Base-by-base conservation (phyloP, 2,888 invertebrate genomes). In the Marasmarcha lunaedactyla region DNA sequence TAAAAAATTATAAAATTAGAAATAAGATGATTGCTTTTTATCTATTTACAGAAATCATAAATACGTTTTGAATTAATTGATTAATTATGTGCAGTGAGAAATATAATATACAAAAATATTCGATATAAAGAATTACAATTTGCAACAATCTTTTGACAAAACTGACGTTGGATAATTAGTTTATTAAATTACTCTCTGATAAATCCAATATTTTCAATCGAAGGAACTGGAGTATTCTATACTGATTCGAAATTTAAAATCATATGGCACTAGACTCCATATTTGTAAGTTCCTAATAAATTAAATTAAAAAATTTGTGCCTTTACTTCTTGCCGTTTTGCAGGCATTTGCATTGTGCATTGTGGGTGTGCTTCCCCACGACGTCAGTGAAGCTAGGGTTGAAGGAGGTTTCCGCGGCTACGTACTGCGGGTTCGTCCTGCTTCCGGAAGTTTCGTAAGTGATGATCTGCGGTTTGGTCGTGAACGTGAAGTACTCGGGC, bases 361-460 rank as follows among this genome's bases (percentile, higher is more conserved):
- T 63, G 40, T 81, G 83, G 1, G 55, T 56, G 38, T 83, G 81
- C 7, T 20, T 20, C 0, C 70, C 69, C 0, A 72, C 60, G 0
- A 72, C 40, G 6, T 70, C 71, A 0, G 69, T 49, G 30, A 81
- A 77, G 0, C 63, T 60, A 0, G 77, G 77, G 43, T 69, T 76
- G 35, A 63, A 70, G 0, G 71, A 60, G 0, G 68, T 63, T 0
- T 63, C 67, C 0, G 81, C 78, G 0, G 71, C 70, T 0, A 70
- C 71, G n/a, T 74, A 71, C 15, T 76, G 78, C 0, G 76, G 77
- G 44, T 72, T 76, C 0, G 63, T 70, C 0, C 68, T 71, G 27
- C 71, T 77, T 0, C 79, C 83, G 0, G 79, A 77, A 0, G 81
- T 77, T 44, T 79, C 74, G 38, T 76, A 77, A 0, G 63, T 64